Conservation (phyloP, 2,113 vertebrate species). For the Corvus hawaiiensis region DNA sequence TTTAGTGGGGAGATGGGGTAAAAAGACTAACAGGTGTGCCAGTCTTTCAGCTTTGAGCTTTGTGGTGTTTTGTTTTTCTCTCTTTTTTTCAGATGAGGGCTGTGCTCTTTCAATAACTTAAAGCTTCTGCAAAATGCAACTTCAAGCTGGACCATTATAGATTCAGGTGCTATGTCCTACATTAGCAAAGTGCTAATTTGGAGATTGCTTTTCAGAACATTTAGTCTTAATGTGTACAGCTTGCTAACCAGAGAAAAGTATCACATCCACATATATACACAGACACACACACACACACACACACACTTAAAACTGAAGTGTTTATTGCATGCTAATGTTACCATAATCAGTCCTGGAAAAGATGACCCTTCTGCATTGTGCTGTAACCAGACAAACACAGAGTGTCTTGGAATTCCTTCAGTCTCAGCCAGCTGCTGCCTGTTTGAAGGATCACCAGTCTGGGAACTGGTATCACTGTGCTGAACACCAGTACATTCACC, state of each 20-base stretch:
- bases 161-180: background rate
- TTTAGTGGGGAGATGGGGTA: background rate
- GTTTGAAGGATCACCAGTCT: background rate
- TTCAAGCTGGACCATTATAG: background rate
- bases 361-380: background rate
- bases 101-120: background rate
- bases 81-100: background rate
- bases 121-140: background rate
- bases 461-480: background rate
- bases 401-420: constrained; percentile 16
- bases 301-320: background rate
- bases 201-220: background rate
- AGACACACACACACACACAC: background rate
- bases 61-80: background rate
- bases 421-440: background rate
- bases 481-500: background rate
- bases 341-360: background rate
- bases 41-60: background rate
- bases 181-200: background rate
- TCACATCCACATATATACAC: background rate
- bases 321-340: constrained; percentile 44
- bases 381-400: background rate
- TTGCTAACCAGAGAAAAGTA: background rate
- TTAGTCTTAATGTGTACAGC: background rate
- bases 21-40: background rate